Evolutionary conservation across 1,140 invertebrate species (phyloP), one percentile per base, ranked within the genome.

Genomic region (Brachionus manjavacas): DNA sequence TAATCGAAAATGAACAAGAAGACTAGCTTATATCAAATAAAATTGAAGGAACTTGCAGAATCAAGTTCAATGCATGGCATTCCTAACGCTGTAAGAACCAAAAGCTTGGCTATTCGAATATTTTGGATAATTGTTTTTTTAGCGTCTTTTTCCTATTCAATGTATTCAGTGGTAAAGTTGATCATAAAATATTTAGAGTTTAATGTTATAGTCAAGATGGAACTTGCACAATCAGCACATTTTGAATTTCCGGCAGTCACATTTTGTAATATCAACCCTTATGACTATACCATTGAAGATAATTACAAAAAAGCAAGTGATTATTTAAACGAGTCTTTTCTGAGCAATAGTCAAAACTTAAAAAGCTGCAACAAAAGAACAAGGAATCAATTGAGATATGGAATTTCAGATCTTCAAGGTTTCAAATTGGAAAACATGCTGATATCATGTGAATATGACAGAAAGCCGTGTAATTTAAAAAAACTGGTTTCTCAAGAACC

Each of bases 181-280:
- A 66, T 81, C 4, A 35, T 81, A 14, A 8, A 60, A 14, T 81
- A 16, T 28, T 64, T 66, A 0, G 12, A 81, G 11, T 66, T 0
- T 68, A 68, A 81, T 11, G 79, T 64, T 4, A 25, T 68, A 7
- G 52, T 81, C 11, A 68, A 60, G 20, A 14, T 64, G 20, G 23
- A 81, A 68, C n/a, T 39, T 4, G 52, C 25, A 7, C 31, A 81
- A 64, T 2, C 35, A 20, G 28, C 4, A 23, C n/a, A 66, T 43
- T 64, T 39, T 0, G 79, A 81, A 25, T 81, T 81, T 81, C 79
- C 79, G 4, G 28, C 79, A 9, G 52, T 81, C 14, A 81, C 20
- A 39, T 81, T 81, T 28, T 81, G 79, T 20, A 60, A 60, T 64
- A 60, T 81, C 7, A 81, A 60, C 20, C 79, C 79, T 0, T 28